Conservation (phyloP, 2,797 vertebrate species). For the Paguma larvata region DNA sequence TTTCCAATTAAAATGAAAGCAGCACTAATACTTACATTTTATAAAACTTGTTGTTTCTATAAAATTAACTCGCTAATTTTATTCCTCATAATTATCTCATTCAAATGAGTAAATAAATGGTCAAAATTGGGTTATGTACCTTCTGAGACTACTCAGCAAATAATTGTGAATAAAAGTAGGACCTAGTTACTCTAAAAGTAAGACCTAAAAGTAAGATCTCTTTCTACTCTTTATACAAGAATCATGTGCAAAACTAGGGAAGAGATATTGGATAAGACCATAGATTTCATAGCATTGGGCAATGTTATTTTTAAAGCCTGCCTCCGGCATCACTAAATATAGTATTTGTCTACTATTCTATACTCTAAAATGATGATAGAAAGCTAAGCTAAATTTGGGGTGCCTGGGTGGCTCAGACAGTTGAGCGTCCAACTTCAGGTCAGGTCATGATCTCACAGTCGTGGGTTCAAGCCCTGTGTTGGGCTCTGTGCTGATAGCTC, state of each 20-base stretch:
- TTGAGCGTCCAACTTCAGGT: too few relatives aligned
- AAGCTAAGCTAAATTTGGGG: conserved; percentile 59
- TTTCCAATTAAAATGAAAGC: background rate
- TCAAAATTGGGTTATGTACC: background rate
- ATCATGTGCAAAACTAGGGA: background rate
- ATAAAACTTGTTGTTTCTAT: background rate
- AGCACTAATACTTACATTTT: background rate
- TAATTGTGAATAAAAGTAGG: background rate
- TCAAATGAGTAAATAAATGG: background rate
- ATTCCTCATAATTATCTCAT: background rate
- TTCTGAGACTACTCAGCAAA: background rate
- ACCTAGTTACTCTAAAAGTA: too few relatives aligned
- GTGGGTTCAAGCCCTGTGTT: too few relatives aligned
- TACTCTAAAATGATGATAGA: conserved; percentile 72
- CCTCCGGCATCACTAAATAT: background rate
- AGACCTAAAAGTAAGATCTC: too few relatives aligned
- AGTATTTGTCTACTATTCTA: background rate
- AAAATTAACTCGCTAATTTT: background rate
- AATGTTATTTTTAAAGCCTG: background rate
- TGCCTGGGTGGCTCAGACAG: too few relatives aligned
- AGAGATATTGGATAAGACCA: background rate
- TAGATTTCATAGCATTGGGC: background rate
- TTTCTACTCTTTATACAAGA: background rate
- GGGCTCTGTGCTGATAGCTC: too few relatives aligned
- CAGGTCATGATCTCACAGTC: too few relatives aligned